These are phyloP conservation scores for Pangasianodon hypophthalmus DNA, from an alignment of 2,113 vertebrate genomes.

Conservation along the genomic window DNA sequence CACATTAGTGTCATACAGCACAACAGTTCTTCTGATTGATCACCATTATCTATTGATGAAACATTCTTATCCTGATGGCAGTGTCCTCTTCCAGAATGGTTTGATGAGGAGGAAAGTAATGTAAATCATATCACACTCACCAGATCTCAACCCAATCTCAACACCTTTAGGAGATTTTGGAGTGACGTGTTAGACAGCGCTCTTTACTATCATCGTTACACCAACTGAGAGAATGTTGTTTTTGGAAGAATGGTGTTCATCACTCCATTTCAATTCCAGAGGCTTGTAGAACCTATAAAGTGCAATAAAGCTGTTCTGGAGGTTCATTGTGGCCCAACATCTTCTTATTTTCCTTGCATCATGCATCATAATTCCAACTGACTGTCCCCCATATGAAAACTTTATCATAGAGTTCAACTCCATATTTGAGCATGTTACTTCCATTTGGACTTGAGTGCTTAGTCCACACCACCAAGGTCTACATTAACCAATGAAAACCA, in stretches of 20 bases:
- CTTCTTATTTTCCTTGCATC: background rate
- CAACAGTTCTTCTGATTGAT: background rate
- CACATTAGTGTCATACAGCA: background rate
- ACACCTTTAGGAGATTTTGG: background rate
- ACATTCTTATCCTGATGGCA: background rate
- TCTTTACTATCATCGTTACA: background rate
- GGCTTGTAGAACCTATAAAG: background rate
- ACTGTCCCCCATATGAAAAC: slow-evolving; percentile 58
- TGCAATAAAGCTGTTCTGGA: background rate
- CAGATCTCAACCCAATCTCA: background rate
- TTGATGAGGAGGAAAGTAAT: background rate
- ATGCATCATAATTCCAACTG: slow-evolving; percentile 53
- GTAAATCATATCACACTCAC: background rate
- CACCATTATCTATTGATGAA: background rate
- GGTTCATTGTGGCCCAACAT: background rate
- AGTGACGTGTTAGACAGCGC: background rate
- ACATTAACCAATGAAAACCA: slow-evolving; percentile 62
- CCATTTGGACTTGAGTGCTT: slow-evolving; percentile 53
- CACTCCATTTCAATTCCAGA: background rate
- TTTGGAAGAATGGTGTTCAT: background rate
- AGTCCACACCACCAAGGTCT: slow-evolving; percentile 67
- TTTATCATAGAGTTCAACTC: slow-evolving; percentile 68
- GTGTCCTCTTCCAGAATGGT: background rate
- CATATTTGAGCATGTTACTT: slow-evolving; percentile 69
- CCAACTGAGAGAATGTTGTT: background rate